phyloP scores from a whole-genome alignment of 2,888 invertebrate genomes.

The Mimachlamys varia region DNA sequence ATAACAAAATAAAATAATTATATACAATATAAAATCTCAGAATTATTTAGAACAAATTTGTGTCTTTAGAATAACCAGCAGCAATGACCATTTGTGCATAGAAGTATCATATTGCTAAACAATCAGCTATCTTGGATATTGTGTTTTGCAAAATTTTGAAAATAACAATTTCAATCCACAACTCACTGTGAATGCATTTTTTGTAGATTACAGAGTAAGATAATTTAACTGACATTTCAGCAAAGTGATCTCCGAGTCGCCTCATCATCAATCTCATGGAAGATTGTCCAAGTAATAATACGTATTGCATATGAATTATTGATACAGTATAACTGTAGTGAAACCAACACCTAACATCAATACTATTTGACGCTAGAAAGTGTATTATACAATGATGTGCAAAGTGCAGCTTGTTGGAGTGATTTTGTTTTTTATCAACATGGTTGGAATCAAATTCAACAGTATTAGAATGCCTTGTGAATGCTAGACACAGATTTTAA shows the following conservation, averaged over 20 bases:
- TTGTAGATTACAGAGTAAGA: neutral
- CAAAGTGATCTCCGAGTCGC: neutral
- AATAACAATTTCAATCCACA: too few species aligned
- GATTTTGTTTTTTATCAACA: too few species aligned
- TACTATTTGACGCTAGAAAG: too few species aligned
- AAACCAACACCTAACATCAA: neutral
- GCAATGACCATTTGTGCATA: neutral
- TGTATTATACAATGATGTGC: too few species aligned
- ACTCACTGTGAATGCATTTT: neutral
- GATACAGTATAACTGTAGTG: too few species aligned
- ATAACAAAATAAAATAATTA: slow-evolving; percentile 9
- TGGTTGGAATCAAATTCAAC: too few species aligned
- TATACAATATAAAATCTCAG: slow-evolving; percentile 1
- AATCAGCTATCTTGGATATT: too few species aligned
- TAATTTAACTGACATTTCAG: neutral
- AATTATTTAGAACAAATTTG: neutral
- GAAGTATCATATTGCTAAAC: neutral
- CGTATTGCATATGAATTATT: neutral
- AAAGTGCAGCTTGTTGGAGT: too few species aligned
- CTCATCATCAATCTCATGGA: neutral
- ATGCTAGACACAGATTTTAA: neutral
- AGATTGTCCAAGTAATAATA: neutral
- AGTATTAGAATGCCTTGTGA: neutral
- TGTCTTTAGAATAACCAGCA: neutral
- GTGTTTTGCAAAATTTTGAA: too few species aligned